Base-by-base conservation (phyloP, 2,797 vertebrate genomes). In the Melanogrammus aeglefinus region DNA sequence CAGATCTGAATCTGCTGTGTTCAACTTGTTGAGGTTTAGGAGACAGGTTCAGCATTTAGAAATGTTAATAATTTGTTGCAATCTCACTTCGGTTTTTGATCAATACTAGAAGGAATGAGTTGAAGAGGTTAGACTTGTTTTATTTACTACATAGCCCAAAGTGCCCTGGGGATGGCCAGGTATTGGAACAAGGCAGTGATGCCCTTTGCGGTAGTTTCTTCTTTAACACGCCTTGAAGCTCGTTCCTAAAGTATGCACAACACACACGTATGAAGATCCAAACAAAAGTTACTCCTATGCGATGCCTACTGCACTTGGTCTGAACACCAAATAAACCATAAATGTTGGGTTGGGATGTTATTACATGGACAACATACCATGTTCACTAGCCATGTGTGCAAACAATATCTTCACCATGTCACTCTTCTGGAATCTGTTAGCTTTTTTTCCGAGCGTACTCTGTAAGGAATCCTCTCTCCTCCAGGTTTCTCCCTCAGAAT, bases 141-240 rank as follows among this genome's bases (percentile, higher is more conserved):
- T 57, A 72, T 72, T 72, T 77, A 80, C 76, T 82, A 79, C 78
- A 82, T 79, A 82, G 69, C 44, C 44, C 10, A 47, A 47, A 13
- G 12, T 57, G 47, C 47, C 33, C 81, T 41, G n/a, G 16, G 82
- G 76, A 78, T 78, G 24, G 78, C 81, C 78, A 81, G 78, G 70
- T 81, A 73, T 63, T 75, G 79, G 18, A 84, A 84, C 79, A 84
- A 77, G 75, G 47, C 7, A 76, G 9, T 84, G 71, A 82, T 78
- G 12, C 83, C 78, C 78, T 77, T 77, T 75, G 80, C 74, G n/a
- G 29, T 83, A 81, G 66, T n/a, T n/a, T 81, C 82, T 39, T 77
- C 82, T 81, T 81, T 83, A 66, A 83, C 66, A 81, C 24, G 75
- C 75, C 75, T 78, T 75, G 76, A 73, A 79, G n/a, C 78, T 82